phyloP scores from a whole-genome alignment of 2,797 vertebrate genomes.

The Phataginus tetradactyla region DNA sequence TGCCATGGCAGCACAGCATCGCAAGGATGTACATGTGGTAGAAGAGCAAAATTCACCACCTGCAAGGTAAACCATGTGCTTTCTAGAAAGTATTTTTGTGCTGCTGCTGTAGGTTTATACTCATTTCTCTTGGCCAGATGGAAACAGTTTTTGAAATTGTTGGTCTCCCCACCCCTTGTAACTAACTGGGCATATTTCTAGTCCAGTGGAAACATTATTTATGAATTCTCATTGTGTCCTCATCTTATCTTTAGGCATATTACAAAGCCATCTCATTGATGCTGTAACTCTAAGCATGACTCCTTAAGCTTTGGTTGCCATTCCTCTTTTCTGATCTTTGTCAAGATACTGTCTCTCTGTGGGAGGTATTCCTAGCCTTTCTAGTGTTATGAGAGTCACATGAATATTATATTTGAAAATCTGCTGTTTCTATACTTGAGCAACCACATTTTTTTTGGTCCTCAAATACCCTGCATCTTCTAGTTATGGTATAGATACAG shows the following conservation, averaged over 20 bases:
- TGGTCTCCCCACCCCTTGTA: background rate
- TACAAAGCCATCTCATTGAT: slow-evolving; percentile 37
- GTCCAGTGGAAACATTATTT: background rate
- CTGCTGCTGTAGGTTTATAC: background rate
- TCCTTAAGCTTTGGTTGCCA: slow-evolving; percentile 10
- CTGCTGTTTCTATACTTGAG: background rate
- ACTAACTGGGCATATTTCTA: background rate
- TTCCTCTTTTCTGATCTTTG: background rate
- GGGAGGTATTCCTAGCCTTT: background rate
- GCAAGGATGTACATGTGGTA: background rate
- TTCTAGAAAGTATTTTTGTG: background rate
- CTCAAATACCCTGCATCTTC: slow-evolving; percentile 9
- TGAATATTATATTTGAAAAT: slow-evolving; percentile 27
- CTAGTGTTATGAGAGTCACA: background rate
- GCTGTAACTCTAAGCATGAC: slow-evolving; percentile 9
- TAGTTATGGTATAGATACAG: slow-evolving; percentile 10
- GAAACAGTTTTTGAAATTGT: slow-evolving; percentile 33
- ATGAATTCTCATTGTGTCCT: background rate
- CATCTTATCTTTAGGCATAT: slow-evolving; percentile 17
- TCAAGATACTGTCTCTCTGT: background rate
- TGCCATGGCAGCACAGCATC: background rate
- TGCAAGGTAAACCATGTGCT: slow-evolving; percentile 74
- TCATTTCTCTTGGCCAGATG: slow-evolving; percentile 39
- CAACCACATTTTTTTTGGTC: background rate
- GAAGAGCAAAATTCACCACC: slow-evolving; percentile 38